phyloP scores from a whole-genome alignment of 2,797 vertebrate species.

The Myotis findleyi region DNA sequence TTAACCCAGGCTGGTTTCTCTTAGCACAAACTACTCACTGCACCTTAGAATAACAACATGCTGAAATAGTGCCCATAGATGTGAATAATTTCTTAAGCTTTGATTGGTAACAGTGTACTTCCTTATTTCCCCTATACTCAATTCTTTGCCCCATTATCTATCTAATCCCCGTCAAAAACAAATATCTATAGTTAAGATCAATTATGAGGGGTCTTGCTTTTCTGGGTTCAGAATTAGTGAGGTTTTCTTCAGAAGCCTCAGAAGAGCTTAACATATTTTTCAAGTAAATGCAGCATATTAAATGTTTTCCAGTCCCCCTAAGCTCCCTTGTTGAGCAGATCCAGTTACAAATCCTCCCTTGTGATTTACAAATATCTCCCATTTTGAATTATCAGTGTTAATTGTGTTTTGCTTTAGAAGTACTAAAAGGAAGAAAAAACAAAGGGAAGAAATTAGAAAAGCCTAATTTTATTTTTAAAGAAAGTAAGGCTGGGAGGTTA shows the following conservation, averaged over 20 bases:
- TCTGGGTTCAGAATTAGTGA: neutral
- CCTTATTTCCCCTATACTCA: neutral
- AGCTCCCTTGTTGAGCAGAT: neutral
- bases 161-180: neutral
- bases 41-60: neutral
- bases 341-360: neutral
- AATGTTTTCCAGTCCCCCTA: neutral
- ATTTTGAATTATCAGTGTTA: neutral
- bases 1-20: neutral
- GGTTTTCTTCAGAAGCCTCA: neutral
- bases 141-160: neutral
- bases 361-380: conserved; percentile 16
- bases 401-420: conserved; percentile 15
- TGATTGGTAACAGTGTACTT: neutral
- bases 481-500: neutral
- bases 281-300: neutral
- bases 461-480: neutral
- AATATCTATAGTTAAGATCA: neutral
- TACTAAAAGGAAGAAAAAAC: neutral
- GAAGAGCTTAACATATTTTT: neutral
- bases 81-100: neutral
- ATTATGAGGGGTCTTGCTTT: neutral
- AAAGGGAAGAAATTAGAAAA: neutral
- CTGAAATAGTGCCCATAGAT: neutral
- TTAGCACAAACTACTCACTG: neutral